Conservation (phyloP, 2,888 invertebrate genomes). For the Amaurobius ferox region DNA sequence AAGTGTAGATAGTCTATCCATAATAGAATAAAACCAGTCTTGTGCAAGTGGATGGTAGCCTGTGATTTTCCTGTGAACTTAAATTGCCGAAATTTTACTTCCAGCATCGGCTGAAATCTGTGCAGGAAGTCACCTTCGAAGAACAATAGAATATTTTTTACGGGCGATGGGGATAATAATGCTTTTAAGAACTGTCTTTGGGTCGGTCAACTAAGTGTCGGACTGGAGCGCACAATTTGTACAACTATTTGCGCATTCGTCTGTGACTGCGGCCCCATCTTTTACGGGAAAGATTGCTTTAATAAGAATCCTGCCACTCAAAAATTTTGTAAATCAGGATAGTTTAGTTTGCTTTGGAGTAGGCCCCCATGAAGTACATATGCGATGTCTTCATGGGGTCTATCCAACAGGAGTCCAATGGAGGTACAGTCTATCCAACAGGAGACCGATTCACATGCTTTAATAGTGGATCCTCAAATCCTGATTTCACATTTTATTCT, state of each 20-base stretch:
- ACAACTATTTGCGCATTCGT: slow-evolving; percentile 55
- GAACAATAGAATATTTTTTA: slow-evolving; percentile 41
- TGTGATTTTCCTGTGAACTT: slow-evolving; percentile 14
- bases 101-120: not conserved
- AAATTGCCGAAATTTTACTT: not conserved
- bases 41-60: not conserved
- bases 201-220: slow-evolving; percentile 35
- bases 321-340: too few species aligned
- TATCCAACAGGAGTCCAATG: too few species aligned
- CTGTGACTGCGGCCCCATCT: slow-evolving; percentile 33
- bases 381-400: too few species aligned
- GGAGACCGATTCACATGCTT: too few species aligned
- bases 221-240: slow-evolving; percentile 45
- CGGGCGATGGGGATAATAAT: slow-evolving; percentile 23
- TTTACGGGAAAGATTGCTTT: not conserved
- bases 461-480: too few species aligned
- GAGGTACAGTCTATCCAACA: too few species aligned
- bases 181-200: slow-evolving; percentile 19
- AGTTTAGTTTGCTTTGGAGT: too few species aligned
- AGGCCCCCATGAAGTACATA: too few species aligned
- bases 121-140: slow-evolving; percentile 52
- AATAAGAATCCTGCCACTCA: too few species aligned
- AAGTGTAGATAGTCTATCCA: slow-evolving; percentile 20
- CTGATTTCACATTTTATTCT: too few species aligned
- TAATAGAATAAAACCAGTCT: slow-evolving; percentile 31